A percentile compares a stretch with the other conserved stretches of the same genome.
These are phyloP conservation scores for Meleagris gallopavo DNA, from an alignment of 2,113 vertebrate genomes.

Conservation along the genomic window DNA sequence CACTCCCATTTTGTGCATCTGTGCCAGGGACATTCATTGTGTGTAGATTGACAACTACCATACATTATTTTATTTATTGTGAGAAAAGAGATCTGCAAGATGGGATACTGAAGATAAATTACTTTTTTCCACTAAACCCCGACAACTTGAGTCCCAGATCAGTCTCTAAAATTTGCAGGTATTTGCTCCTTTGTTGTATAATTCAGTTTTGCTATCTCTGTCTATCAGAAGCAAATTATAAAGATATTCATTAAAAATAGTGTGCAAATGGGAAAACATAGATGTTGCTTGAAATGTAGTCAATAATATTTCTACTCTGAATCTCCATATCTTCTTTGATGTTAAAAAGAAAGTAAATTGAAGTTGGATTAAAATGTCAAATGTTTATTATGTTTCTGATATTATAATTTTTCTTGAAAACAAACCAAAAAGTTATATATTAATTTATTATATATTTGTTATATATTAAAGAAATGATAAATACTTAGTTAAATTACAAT, in stretches of 20 bases:
- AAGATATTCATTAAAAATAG: neutral
- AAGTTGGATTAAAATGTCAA: neutral
- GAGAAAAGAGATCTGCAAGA: neutral
- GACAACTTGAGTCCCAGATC: neutral
- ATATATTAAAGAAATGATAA: neutral
- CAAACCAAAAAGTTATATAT: too few relatives aligned
- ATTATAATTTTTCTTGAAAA: neutral
- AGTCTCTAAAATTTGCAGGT: neutral
- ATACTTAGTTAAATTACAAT: neutral
- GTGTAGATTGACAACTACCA: neutral
- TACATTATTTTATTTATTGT: neutral
- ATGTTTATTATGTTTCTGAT: neutral
- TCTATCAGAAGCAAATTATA: neutral
- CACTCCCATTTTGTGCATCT: rapidly evolving
- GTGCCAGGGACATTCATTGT: neutral
- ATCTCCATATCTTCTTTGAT: neutral
- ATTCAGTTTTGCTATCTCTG: neutral
- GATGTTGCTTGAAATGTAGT: neutral
- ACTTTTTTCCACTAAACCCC: neutral
- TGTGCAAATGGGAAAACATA: neutral
- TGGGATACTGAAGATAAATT: neutral
- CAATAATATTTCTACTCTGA: neutral
- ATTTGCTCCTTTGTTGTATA: neutral
- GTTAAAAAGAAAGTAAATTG: neutral
- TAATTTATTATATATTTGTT: too few relatives aligned